Evolutionary conservation across 2,113 vertebrate genomes (phyloP).

Genomic region (Silurus asotus): DNA sequence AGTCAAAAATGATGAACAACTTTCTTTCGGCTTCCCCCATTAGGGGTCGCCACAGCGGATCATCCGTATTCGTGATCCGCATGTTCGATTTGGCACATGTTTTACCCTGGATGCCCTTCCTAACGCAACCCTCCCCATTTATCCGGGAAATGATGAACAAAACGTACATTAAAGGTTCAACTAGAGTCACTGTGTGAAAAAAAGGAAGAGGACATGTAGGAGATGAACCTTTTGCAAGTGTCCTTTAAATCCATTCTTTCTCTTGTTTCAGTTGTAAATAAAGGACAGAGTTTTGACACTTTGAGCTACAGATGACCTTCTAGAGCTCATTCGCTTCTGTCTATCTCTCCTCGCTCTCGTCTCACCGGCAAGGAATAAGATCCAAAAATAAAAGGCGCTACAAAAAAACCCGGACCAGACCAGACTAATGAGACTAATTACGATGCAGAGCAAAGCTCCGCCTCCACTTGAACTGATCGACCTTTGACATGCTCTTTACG

Average conservation of each 20-base stretch:
- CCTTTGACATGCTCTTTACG: conserved; percentile 50
- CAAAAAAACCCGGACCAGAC: conserved; percentile 15
- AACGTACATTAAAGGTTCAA: conserved; percentile 12
- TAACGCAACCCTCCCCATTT: too few species aligned
- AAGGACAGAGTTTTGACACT: conserved; percentile 17
- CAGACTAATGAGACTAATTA: conserved; percentile 51
- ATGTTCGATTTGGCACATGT: too few species aligned
- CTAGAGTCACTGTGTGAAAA: conserved; percentile 11
- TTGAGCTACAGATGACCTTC: conserved; percentile 30
- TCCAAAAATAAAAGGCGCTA: conserved; percentile 31
- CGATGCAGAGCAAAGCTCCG: conserved; percentile 38
- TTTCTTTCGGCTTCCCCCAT: neutral
- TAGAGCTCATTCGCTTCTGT: conserved; percentile 5
- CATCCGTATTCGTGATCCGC: too few species aligned
- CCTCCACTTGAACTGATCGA: conserved; percentile 40
- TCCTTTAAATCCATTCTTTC: conserved; percentile 49
- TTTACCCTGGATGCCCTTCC: too few species aligned
- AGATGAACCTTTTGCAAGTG: conserved; percentile 32
- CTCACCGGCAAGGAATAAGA: conserved; percentile 32
- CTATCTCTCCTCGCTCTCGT: neutral
- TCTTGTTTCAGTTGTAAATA: neutral
- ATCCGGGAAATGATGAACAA: neutral
- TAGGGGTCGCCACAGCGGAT: too few species aligned
- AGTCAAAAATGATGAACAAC: neutral
- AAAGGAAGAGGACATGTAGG: conserved; percentile 40